Evolutionary conservation across 2,797 vertebrate species (phyloP).

Genomic region (Xenopus petersii): DNA sequence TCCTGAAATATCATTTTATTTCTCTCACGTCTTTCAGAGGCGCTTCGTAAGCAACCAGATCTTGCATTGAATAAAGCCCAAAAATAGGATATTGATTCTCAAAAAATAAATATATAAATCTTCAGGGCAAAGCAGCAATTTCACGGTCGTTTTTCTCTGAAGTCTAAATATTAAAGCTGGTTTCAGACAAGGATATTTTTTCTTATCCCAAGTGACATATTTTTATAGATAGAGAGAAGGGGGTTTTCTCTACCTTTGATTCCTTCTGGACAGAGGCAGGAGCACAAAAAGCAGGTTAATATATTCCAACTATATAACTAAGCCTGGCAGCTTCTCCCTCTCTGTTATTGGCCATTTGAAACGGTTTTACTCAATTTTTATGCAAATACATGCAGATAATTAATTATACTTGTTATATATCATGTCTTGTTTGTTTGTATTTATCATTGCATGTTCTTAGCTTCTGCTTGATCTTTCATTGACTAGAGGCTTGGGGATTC

Average conservation of each 20-base stretch:
- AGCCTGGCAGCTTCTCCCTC: not conserved
- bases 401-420: constrained; percentile 34
- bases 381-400: constrained; percentile 31
- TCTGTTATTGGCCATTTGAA: not conserved
- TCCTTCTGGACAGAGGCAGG: not conserved
- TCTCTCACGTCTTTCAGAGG: constrained; percentile 21
- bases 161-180: constrained; percentile 29
- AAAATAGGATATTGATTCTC: constrained; percentile 45
- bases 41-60: constrained; percentile 17
- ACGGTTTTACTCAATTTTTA: not conserved
- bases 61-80: constrained; percentile 25
- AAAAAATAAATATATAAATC: constrained; percentile 32
- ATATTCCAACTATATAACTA: not conserved
- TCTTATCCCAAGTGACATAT: constrained; percentile 31
- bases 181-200: constrained; percentile 20
- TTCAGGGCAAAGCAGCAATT: constrained; percentile 38
- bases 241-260: constrained; percentile 4
- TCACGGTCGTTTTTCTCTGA: constrained; percentile 30
- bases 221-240: constrained; percentile 22
- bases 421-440: constrained; percentile 24
- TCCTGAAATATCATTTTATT: constrained; percentile 27
- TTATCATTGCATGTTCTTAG: constrained; percentile 7
- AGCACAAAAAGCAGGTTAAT: constrained; percentile 1
- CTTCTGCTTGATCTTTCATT: not conserved
- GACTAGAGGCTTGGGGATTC: not conserved